Percentiles rank a stretch among this genome's conserved stretches.
Evolutionary conservation across 2,888 invertebrate genomes (phyloP).

Genomic region (Eupithecia vulgata): DNA sequence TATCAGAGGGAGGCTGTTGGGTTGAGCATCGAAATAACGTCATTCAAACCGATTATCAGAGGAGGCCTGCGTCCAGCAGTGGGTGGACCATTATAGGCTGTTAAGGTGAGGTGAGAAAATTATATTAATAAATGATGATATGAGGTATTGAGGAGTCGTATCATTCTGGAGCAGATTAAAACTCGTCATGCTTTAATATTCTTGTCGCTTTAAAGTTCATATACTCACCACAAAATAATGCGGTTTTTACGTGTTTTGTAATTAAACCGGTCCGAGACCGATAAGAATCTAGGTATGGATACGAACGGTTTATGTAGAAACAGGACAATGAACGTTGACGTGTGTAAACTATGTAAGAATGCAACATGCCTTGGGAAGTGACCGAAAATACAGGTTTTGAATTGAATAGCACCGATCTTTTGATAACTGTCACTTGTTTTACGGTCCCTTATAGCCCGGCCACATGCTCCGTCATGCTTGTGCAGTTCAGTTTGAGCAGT

Average conservation of each 20-base stretch:
- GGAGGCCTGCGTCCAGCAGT: too few species aligned
- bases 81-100: too few species aligned
- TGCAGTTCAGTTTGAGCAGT: too few species aligned
- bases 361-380: neutral
- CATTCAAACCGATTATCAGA: too few species aligned
- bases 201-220: neutral
- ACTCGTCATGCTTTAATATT: conserved; percentile 5
- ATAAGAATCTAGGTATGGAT: conserved; percentile 32
- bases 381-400: neutral
- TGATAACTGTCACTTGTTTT: neutral
- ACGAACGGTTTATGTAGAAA: conserved; percentile 27
- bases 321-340: conserved; percentile 28
- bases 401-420: conserved; percentile 3
- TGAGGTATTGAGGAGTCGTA: neutral
- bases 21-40: too few species aligned
- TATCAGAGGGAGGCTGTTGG: too few species aligned
- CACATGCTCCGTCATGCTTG: too few species aligned
- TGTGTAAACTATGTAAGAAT: conserved; percentile 8
- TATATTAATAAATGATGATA: neutral
- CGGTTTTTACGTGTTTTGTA: conserved; percentile 32
- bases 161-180: neutral
- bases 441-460: neutral
- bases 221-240: conserved; percentile 12
- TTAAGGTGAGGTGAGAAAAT: too few species aligned
- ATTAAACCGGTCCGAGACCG: conserved; percentile 34